Percentiles rank a stretch among this genome's conserved stretches.
Evolutionary conservation across 2,113 vertebrate species (phyloP).

Genomic region (Aviceda subcristata): DNA sequence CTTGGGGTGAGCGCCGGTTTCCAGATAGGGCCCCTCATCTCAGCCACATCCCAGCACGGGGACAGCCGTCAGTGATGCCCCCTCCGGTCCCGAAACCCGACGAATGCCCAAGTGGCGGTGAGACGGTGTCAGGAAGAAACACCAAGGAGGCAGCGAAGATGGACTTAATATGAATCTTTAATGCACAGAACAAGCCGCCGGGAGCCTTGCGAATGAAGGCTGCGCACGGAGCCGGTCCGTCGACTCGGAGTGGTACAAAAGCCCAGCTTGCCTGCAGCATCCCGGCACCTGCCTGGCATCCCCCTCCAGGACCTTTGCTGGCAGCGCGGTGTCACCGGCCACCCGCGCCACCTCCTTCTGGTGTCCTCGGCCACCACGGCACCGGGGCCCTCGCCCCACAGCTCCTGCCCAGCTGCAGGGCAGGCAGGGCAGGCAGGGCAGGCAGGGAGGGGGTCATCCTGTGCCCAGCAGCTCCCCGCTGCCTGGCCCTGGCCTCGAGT

Average conservation of each 20-base stretch:
- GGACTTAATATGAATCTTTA: constrained; percentile 78
- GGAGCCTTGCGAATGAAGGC: constrained; percentile 48
- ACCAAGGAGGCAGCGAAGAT: constrained; percentile 36
- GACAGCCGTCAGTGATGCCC: fast-evolving
- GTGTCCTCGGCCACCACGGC: neutral
- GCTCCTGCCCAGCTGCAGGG: neutral
- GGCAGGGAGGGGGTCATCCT: neutral
- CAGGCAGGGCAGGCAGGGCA: neutral
- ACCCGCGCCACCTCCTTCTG: neutral
- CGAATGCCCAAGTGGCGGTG: fast-evolving
- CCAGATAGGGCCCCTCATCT: neutral
- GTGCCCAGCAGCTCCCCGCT: neutral
- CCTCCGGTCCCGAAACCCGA: neutral
- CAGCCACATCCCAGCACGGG: neutral
- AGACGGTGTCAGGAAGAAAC: constrained; percentile 19
- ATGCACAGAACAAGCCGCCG: constrained; percentile 72
- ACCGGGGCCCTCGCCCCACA: neutral
- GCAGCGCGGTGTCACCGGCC: neutral
- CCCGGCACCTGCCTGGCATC: neutral
- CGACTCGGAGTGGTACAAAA: neutral
- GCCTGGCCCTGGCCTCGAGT: neutral
- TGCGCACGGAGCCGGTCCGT: constrained; percentile 10
- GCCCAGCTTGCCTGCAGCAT: neutral
- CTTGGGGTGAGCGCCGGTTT: neutral
- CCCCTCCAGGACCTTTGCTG: neutral